Percentiles rank a stretch among this genome's conserved stretches.
Conservation (phyloP, 2,888 invertebrate species). For the Poecilus cupreus region DNA sequence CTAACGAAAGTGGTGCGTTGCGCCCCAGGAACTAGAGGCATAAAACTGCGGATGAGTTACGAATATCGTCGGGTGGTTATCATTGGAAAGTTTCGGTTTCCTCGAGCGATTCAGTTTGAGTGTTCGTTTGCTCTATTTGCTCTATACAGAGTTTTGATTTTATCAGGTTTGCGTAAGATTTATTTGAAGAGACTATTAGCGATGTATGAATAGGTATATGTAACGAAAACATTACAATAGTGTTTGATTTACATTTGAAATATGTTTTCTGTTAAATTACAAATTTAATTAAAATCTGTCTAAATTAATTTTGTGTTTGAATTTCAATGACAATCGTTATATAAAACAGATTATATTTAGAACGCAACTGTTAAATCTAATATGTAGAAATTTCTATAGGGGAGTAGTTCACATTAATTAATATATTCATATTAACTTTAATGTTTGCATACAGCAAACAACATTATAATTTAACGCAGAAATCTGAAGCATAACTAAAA, state of each 20-base stretch:
- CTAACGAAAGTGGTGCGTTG: conserved; percentile 38
- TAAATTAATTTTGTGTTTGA: too few species aligned
- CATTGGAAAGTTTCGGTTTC: background rate
- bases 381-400: too few species aligned
- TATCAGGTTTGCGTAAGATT: background rate
- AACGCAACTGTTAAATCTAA: too few species aligned
- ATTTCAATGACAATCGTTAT: too few species aligned
- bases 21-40: background rate
- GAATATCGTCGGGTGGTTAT: background rate
- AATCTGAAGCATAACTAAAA: background rate
- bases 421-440: too few species aligned
- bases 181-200: background rate
- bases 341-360: too few species aligned
- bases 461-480: background rate
- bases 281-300: too few species aligned
- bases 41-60: conserved; percentile 26
- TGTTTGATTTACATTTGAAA: too few species aligned
- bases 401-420: too few species aligned
- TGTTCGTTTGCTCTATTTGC: background rate
- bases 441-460: too few species aligned
- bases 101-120: background rate
- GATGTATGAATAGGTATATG: background rate
- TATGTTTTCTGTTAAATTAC: too few species aligned
- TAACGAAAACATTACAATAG: background rate
- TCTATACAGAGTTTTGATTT: background rate